Base-by-base conservation (phyloP, 2,797 vertebrate species). In the Oryzias sinensis region DNA sequence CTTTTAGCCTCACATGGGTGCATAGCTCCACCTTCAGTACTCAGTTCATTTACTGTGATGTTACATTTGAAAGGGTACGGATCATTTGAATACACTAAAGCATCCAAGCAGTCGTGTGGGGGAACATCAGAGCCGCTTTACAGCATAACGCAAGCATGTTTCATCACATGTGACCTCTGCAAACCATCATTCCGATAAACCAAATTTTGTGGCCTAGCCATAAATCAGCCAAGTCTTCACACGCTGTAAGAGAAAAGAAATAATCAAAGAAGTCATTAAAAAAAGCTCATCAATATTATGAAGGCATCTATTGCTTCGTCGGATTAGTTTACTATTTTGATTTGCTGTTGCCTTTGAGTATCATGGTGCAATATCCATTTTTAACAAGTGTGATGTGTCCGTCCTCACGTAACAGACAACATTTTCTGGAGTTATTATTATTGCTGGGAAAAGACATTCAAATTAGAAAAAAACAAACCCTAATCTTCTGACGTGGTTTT, bases 1-100 rank as follows among this genome's bases (percentile, higher is more conserved):
- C 41, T 6, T 18, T 8, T 49, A 27, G 51, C 20, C 16, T 53
- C 46, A 33, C 40, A 49, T n/a, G 41, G 56, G 27, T 53, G 42
- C n/a, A 52, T 50, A 52, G 62, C 73, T 60, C 62, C 68, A 62
- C 60, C 64, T 49, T 40, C 63, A 57, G 55, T 33, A 0, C 48
- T 59, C n/a, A 29, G 57, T 18, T 33, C 11, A 33, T 33, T 11
- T 7, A 33, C 15, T 59, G 8, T 5, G 6, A 56, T 16, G 17
- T 56, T 14, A 33, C 0, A 0, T 33, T 14, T 11, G 7, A 33
- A 33, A 33, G 7, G 29, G 29, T 29, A 29, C 8, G 7, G 0
- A 7, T 33, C 6, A 8, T 33, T 33, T 33, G 8, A 33, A 2
- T 9, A 33, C 8, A 6, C 0, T 27, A 7, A 27, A 27, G 6